phyloP scores from a whole-genome alignment of 1,140 invertebrate genomes.

The Capitella teleta region DNA sequence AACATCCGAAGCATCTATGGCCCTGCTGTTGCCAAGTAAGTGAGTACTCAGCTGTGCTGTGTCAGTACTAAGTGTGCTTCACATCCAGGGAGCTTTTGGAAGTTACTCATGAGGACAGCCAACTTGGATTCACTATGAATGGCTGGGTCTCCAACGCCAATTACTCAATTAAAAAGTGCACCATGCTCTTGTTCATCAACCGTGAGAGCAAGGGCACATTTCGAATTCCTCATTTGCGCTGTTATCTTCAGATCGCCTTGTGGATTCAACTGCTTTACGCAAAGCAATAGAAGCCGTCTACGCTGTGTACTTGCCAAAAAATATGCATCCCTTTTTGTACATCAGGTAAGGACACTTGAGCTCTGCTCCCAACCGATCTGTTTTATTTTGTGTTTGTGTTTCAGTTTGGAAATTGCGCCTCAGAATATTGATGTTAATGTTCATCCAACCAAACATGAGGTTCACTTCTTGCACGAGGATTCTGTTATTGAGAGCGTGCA shows the following conservation, averaged over 20 bases:
- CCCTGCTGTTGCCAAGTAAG: conserved; percentile 46
- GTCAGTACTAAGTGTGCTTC: no score
- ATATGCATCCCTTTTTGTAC: conserved; percentile 79
- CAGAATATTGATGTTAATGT: conserved; percentile 92
- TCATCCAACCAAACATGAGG: conserved; percentile 94
- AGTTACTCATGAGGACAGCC: conserved; percentile 54
- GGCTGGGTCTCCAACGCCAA: conserved; percentile 80
- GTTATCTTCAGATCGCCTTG: conserved; percentile 57
- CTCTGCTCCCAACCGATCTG: background rate
- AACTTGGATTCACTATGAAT: conserved; percentile 58
- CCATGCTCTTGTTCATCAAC: conserved; percentile 86
- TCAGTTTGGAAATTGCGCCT: conserved; percentile 67
- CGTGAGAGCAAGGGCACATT: conserved; percentile 36
- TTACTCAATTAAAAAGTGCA: conserved; percentile 76
- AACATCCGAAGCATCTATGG: conserved; percentile 72
- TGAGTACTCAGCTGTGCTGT: background rate
- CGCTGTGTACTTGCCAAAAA: conserved; percentile 75
- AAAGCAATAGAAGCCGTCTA: conserved; percentile 78
- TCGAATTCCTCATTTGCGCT: conserved; percentile 1
- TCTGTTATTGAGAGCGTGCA: conserved; percentile 74
- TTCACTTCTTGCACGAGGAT: conserved; percentile 86
- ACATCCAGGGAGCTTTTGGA: conserved; percentile 60
- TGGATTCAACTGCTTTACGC: conserved; percentile 72
- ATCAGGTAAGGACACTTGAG: conserved; percentile 46
- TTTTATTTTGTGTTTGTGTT: conserved; percentile 4